phyloP scores from a whole-genome alignment of 35 echinoderm and acorn worm species.

The Heliocidaris tuberculata region DNA sequence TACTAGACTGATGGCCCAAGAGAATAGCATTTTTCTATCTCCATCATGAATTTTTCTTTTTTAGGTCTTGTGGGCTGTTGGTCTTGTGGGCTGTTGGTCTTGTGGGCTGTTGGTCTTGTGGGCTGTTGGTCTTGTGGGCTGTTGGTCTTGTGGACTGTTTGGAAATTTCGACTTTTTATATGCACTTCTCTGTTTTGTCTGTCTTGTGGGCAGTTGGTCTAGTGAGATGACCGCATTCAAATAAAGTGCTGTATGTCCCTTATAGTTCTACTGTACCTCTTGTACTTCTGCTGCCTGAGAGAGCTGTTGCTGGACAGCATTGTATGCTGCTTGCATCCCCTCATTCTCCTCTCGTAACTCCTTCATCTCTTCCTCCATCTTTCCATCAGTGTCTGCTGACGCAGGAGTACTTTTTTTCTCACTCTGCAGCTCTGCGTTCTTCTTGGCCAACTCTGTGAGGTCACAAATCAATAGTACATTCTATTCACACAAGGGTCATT shows the following conservation, averaged over 20 bases:
- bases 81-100: too few species aligned
- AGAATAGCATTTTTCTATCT: too few species aligned
- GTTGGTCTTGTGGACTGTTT: too few species aligned
- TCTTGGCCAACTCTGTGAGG: constrained; percentile 62
- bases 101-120: too few species aligned
- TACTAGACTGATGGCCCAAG: too few species aligned
- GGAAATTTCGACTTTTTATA: too few species aligned
- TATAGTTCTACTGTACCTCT: constrained; percentile 54
- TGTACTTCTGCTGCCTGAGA: constrained; percentile 65
- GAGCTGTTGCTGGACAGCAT: constrained; percentile 86
- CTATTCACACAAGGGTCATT: neutral
- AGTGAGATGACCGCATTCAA: too few species aligned
- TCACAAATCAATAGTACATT: neutral
- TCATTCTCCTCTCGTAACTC: constrained; percentile 68
- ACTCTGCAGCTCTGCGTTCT: constrained; percentile 50
- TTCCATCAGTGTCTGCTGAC: constrained; percentile 20
- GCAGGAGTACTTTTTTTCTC: constrained; percentile 31
- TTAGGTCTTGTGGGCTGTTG: too few species aligned
- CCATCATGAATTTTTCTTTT: too few species aligned
- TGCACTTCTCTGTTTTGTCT: too few species aligned
- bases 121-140: too few species aligned
- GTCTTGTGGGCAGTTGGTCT: too few species aligned
- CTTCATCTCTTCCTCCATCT: constrained; percentile 61
- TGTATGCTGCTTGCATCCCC: constrained; percentile 70
- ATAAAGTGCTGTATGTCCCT: neutral